Base-by-base conservation (phyloP, 37 sponge, comb jelly and placozoan species). In the Haliclona indistincta region DNA sequence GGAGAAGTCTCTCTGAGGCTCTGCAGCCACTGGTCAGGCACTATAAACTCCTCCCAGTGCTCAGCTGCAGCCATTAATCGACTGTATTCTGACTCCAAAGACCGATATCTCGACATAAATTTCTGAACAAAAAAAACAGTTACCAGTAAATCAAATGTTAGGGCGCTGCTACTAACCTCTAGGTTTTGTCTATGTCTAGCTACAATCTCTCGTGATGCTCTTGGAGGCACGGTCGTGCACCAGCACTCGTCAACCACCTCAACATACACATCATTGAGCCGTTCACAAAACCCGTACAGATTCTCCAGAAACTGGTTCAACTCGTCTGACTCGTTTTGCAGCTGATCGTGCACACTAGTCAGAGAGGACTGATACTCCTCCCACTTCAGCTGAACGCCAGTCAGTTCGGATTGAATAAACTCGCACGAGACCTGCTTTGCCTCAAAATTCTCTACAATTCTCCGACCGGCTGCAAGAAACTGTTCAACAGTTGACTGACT, bases 1-100 rank as follows among this genome's bases (percentile, higher is more conserved):
- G 60, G 60, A 25, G 60, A 58, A 7, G 28, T 58, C 25, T 58
- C 60, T 58, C 60, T 58, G 28, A 58, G n/a, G 11, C n/a, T 26
- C n/a, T 58, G 26, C 6, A n/a, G 26, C 60, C 60, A 58, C n/a
- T n/a, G 6, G 6, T 8, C 25, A 25, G 60, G 60, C 7, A 58
- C n/a, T 6, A n/a, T 20, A 7, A 6, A 25, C 22, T 7, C 6
- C 26, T 6, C 60, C 60, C 60, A 58, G 6, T n/a, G 11, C 60
- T 58, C 28, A n/a, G 26, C 60, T 25, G 25, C 13, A 25, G 6
- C 25, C 7, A 6, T 8, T 25, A 58, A n/a, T 20, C 7, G 23
- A 6, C 6, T 58, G 25, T 25, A 58, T 58, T 58, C 60, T 20
- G 11, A 20, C 7, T 20, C 11, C 60, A 58, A 25, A n/a, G 11